These are phyloP conservation scores for Tenodera sinensis DNA, from an alignment of 2,888 invertebrate species.

Conservation along the genomic window DNA sequence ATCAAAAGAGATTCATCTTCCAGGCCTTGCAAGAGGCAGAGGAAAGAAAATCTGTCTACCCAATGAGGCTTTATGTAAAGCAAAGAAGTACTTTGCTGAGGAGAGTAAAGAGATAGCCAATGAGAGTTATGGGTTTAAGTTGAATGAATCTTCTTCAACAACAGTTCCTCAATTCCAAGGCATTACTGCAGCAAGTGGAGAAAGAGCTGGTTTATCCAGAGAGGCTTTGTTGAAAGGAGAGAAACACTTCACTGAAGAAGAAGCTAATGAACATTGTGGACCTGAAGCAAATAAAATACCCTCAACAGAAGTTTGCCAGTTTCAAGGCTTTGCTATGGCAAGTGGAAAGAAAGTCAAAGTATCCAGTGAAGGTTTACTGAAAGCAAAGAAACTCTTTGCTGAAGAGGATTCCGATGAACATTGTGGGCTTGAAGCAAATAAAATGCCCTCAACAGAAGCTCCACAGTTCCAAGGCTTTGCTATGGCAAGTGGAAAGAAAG, in stretches of 20 bases:
- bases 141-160: not conserved
- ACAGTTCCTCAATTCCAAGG: not conserved
- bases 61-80: constrained; percentile 40
- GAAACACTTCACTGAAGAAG: constrained; percentile 3
- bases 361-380: constrained; percentile 42
- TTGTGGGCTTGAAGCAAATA: not conserved
- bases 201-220: constrained; percentile 34
- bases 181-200: not conserved
- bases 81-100: constrained; percentile 40
- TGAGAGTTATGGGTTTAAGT: constrained; percentile 30
- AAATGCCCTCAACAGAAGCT: constrained; percentile 26
- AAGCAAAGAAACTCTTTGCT: constrained; percentile 37
- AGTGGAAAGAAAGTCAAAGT: constrained; percentile 44
- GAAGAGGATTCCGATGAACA: constrained; percentile 33
- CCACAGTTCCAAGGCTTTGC: too few species aligned
- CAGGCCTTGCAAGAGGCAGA: constrained; percentile 35
- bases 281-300: not conserved
- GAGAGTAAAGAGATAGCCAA: constrained; percentile 12
- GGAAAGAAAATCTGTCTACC: constrained; percentile 33
- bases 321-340: constrained; percentile 33
- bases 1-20: not conserved
- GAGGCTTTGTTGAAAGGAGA: constrained; percentile 27
- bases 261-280: not conserved
- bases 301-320: not conserved
- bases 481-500: too few species aligned